phyloP scores from a whole-genome alignment of 2,888 invertebrate species.

The Nemotelus nigrinus region DNA sequence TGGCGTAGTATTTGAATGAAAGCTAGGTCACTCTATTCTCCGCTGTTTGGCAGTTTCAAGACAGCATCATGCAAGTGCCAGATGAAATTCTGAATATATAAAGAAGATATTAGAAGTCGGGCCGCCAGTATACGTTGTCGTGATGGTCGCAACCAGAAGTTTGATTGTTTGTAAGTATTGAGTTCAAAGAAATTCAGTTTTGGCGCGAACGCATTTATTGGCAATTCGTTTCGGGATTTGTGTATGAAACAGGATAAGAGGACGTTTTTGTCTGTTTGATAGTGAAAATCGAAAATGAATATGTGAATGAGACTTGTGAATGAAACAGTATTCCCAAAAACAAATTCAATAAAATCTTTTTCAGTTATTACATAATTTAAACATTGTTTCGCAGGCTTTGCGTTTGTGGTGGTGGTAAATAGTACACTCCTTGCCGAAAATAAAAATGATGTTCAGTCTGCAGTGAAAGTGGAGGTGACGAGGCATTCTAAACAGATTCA shows the following conservation, averaged over 20 bases:
- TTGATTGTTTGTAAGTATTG: conserved; percentile 28
- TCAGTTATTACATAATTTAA: too few species aligned
- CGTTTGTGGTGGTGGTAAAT: background rate
- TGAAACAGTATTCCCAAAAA: too few species aligned
- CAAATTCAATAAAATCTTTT: too few species aligned
- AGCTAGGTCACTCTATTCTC: conserved; percentile 12
- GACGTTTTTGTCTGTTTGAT: too few species aligned
- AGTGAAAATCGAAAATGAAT: too few species aligned
- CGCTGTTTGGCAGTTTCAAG: background rate
- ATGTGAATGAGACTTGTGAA: too few species aligned
- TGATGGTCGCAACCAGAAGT: conserved; percentile 29
- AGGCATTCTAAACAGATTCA: conserved; percentile 6
- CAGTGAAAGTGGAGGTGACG: background rate
- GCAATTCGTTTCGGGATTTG: too few species aligned
- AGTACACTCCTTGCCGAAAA: background rate
- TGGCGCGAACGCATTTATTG: background rate
- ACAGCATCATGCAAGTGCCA: background rate
- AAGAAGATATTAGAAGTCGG: conserved; percentile 16
- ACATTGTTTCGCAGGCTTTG: background rate
- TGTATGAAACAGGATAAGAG: too few species aligned
- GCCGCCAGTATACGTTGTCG: conserved; percentile 2
- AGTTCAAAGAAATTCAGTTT: background rate
- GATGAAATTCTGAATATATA: conserved; percentile 28
- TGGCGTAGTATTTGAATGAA: conserved; percentile 3
- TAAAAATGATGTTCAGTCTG: too few species aligned